phyloP scores from a whole-genome alignment of 2,113 vertebrate genomes.

The Proteles cristata region DNA sequence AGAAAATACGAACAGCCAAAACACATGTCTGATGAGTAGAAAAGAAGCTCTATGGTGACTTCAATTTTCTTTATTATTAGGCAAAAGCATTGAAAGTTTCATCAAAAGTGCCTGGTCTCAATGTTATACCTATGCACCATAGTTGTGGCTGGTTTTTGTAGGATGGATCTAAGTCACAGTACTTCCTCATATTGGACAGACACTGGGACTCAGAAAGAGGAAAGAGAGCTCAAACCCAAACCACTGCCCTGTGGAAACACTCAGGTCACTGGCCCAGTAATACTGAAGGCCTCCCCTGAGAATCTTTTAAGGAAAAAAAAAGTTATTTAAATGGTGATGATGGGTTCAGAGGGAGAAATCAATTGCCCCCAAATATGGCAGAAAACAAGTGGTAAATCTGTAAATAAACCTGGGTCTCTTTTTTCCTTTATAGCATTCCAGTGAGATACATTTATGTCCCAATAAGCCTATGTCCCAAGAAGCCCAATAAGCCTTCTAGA shows the following conservation, averaged over 20 bases:
- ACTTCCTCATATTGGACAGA: neutral
- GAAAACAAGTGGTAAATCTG: neutral
- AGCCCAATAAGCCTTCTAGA: neutral
- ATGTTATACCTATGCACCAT: fast-evolving
- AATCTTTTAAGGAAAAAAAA: neutral
- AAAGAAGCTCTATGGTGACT: neutral
- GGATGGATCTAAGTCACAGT: fast-evolving
- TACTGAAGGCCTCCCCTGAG: neutral
- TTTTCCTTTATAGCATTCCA: neutral
- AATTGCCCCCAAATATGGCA: neutral
- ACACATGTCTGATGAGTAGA: neutral
- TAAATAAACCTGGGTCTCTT: neutral
- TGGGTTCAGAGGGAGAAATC: neutral
- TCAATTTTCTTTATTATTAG: neutral
- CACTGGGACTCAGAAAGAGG: fast-evolving
- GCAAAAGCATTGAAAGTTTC: neutral
- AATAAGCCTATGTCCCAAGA: too few relatives aligned
- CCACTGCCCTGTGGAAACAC: fast-evolving
- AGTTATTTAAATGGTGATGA: neutral
- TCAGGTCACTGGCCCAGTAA: neutral
- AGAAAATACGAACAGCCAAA: neutral
- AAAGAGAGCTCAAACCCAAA: too few relatives aligned
- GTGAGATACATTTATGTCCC: neutral
- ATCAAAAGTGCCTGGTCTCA: neutral
- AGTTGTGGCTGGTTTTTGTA: fast-evolving